These are phyloP conservation scores for Syngnathus acus DNA, from an alignment of 2,797 vertebrate genomes.

Conservation along the genomic window DNA sequence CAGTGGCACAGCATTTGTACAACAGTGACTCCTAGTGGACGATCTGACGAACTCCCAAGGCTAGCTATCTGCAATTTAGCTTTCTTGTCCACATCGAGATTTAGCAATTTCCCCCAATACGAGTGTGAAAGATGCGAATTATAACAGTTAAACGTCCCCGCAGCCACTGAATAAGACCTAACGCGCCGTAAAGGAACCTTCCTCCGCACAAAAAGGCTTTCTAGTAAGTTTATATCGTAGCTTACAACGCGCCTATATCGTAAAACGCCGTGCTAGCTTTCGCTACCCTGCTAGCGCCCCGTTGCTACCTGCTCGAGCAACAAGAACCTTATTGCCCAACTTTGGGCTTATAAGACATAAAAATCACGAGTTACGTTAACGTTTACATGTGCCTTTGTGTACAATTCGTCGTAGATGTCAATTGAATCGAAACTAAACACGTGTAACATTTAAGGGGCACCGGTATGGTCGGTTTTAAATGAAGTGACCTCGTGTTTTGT, in stretches of 20 bases:
- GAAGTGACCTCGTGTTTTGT: not conserved
- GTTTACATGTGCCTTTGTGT: not conserved
- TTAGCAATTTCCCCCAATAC: slow-evolving; percentile 41
- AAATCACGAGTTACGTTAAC: too few relatives aligned
- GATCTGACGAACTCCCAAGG: slow-evolving; percentile 22
- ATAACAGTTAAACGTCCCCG: slow-evolving; percentile 18
- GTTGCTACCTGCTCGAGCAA: slow-evolving; percentile 14
- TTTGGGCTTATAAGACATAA: not conserved
- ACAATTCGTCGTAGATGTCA: not conserved
- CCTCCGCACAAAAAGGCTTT: slow-evolving; percentile 18
- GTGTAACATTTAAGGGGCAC: not conserved
- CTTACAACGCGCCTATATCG: slow-evolving; percentile 16
- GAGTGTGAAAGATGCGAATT: slow-evolving; percentile 24
- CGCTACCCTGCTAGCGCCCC: slow-evolving; percentile 36
- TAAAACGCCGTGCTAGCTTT: slow-evolving; percentile 40
- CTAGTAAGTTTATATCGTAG: slow-evolving; percentile 45
- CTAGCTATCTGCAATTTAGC: slow-evolving; percentile 38
- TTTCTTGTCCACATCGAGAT: slow-evolving; percentile 40
- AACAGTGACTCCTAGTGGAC: slow-evolving; percentile 40
- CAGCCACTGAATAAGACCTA: slow-evolving; percentile 37
- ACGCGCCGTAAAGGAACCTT: slow-evolving; percentile 25
- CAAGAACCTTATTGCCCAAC: slow-evolving; percentile 5
- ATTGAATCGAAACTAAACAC: not conserved
- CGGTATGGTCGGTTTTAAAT: not conserved
- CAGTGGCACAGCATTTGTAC: slow-evolving; percentile 5